Evolutionary conservation across 2,113 vertebrate genomes (phyloP).

Genomic region (Panurus biarmicus): DNA sequence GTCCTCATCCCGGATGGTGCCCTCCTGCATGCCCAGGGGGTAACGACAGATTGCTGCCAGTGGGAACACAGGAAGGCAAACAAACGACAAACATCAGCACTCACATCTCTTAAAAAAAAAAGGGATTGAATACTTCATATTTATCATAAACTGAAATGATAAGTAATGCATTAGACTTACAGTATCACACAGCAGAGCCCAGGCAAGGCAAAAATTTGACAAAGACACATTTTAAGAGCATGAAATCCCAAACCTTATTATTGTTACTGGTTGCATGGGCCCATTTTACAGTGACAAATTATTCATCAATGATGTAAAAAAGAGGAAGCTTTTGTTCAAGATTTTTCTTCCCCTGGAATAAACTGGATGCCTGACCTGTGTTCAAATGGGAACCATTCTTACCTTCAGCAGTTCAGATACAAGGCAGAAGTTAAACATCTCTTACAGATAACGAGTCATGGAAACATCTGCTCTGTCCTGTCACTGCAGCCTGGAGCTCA

Average conservation of each 20-base stretch:
- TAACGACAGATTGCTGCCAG: conserved; percentile 81
- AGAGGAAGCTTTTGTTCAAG: background rate
- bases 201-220: background rate
- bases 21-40: conserved; percentile 86
- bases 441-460: background rate
- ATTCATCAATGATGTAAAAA: background rate
- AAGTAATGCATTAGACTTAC: background rate
- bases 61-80: background rate
- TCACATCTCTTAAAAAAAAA: background rate
- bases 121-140: background rate
- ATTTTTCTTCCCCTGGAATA: background rate
- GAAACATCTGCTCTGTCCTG: background rate
- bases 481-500: background rate
- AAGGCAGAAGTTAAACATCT: background rate
- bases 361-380: background rate
- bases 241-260: background rate
- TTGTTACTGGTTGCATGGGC: background rate
- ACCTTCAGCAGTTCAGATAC: background rate
- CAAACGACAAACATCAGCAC: background rate
- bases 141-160: background rate
- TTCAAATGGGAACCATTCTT: background rate
- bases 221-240: background rate
- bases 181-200: background rate
- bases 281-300: background rate
- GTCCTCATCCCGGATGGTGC: conserved; percentile 79